phyloP scores from a whole-genome alignment of 1,140 invertebrate species.

The Bombyx mandarina region DNA sequence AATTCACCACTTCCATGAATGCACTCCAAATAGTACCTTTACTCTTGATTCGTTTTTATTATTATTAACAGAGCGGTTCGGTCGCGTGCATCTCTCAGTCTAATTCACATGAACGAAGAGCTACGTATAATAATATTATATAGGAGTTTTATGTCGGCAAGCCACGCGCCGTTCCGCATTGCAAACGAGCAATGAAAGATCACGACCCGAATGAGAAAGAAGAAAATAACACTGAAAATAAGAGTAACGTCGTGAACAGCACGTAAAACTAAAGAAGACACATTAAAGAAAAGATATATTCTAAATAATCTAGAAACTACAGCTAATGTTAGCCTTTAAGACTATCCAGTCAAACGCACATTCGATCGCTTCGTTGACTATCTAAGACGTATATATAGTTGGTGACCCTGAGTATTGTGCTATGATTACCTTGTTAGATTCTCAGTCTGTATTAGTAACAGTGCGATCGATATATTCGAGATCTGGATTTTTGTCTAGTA shows the following conservation, averaged over 20 bases:
- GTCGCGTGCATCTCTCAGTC: conserved; percentile 40
- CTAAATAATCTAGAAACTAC: too few relatives aligned
- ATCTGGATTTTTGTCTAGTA: too few relatives aligned
- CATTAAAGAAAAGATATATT: too few relatives aligned
- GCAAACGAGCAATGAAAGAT: conserved; percentile 14
- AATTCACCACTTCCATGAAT: too few relatives aligned
- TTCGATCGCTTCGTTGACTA: too few relatives aligned
- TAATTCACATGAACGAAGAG: conserved; percentile 42
- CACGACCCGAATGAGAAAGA: conserved; percentile 11
- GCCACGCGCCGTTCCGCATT: conserved; percentile 23
- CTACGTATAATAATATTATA: conserved; percentile 11
- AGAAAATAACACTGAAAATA: conserved; percentile 36
- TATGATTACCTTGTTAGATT: too few relatives aligned
- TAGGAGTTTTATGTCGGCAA: conserved; percentile 13
- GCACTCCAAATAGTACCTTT: too few relatives aligned
- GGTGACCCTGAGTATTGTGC: too few relatives aligned
- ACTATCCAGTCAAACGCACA: too few relatives aligned
- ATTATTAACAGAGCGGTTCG: neutral
- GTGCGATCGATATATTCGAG: too few relatives aligned
- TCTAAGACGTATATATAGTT: neutral
- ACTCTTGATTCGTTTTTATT: neutral
- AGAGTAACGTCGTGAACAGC: conserved; percentile 2
- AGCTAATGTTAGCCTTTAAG: too few relatives aligned
- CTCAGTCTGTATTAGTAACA: too few relatives aligned
- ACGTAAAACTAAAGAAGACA: neutral